phyloP scores from a whole-genome alignment of 2,797 vertebrate species.

The Dermochelys coriacea region DNA sequence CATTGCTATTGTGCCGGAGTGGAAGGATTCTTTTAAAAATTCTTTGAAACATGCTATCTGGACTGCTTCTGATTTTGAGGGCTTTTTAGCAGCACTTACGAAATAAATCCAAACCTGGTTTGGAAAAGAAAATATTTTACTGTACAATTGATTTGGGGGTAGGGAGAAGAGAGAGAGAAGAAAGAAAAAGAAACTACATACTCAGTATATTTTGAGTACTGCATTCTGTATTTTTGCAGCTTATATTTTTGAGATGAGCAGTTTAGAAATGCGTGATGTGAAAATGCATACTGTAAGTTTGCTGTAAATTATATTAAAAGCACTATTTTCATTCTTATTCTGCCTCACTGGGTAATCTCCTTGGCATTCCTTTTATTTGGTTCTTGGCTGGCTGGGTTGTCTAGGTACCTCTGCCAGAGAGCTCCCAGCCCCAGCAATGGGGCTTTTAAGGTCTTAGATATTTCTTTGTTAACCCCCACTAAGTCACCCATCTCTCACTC shows the following conservation, averaged over 20 bases:
- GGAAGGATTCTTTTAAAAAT: not conserved
- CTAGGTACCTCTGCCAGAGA: not conserved
- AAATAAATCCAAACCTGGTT: constrained; percentile 58
- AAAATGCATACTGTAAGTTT: constrained; percentile 82
- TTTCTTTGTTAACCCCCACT: not conserved
- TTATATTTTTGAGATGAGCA: constrained; percentile 84
- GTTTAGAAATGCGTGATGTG: constrained; percentile 83
- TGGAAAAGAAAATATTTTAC: constrained; percentile 36
- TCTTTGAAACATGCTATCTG: constrained; percentile 24
- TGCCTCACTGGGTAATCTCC: constrained; percentile 69
- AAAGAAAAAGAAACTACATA: constrained; percentile 69
- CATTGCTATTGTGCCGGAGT: constrained; percentile 4
- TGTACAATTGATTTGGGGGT: constrained; percentile 22
- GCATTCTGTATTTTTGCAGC: constrained; percentile 84
- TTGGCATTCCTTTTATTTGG: not conserved
- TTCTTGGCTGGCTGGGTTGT: not conserved
- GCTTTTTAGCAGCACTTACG: constrained; percentile 44
- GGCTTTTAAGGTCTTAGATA: not conserved
- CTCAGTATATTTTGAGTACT: constrained; percentile 80
- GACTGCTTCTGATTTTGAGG: constrained; percentile 29
- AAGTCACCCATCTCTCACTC: not conserved
- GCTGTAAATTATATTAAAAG: constrained; percentile 86
- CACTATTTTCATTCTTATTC: constrained; percentile 85
- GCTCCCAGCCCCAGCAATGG: not conserved
- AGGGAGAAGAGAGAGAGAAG: not conserved